A percentile compares a stretch with the other conserved stretches of the same genome.
These are phyloP conservation scores for Mnemiopsis leidyi DNA, from an alignment of 37 sponge, comb jelly and placozoan species.

Conservation along the genomic window DNA sequence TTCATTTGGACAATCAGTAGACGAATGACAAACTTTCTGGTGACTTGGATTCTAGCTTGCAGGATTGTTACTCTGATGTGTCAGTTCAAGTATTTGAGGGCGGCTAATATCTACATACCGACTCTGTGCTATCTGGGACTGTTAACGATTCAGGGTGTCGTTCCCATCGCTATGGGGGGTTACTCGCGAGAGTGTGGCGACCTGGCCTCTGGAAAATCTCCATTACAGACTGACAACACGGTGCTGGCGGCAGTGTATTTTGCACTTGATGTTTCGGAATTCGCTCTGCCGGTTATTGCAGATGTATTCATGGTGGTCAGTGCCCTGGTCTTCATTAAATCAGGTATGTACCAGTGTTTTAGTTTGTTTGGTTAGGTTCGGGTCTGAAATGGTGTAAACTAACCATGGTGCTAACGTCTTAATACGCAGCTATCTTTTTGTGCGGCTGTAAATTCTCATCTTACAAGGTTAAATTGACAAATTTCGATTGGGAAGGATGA, in stretches of 20 bases:
- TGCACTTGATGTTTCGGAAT: background rate
- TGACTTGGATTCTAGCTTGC: slow-evolving; percentile 4
- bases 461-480: too few relatives aligned
- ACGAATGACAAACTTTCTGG: background rate
- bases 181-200: background rate
- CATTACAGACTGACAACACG: background rate
- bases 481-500: too few relatives aligned
- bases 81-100: slow-evolving; percentile 21
- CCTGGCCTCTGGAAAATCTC: background rate
- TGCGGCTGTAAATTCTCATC: too few relatives aligned
- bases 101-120: background rate
- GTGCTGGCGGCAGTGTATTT: background rate
- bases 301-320: slow-evolving; percentile 6
- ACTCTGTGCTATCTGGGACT: background rate
- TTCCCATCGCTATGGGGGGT: background rate
- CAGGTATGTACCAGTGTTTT: background rate
- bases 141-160: background rate
- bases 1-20: background rate
- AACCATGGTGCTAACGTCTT: too few relatives aligned
- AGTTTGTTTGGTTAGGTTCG: too few relatives aligned
- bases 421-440: too few relatives aligned
- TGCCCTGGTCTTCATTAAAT: background rate
- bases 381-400: too few relatives aligned
- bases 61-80: background rate
- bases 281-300: background rate